Evolutionary conservation across 2,888 invertebrate genomes (phyloP).

Genomic region (Spodoptera picta): DNA sequence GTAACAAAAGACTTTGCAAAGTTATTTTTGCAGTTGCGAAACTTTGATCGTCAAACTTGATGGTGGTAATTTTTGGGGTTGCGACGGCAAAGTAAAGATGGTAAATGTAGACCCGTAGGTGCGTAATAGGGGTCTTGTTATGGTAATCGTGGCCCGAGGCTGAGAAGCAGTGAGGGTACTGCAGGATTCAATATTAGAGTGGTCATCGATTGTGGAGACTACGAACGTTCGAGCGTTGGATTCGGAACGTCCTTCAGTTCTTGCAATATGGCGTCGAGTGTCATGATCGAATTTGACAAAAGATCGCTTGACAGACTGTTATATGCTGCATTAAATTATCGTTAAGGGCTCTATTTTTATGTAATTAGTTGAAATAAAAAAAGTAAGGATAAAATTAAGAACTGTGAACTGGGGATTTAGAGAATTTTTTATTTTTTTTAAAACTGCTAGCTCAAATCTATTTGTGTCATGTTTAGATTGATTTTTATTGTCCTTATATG

Average conservation of each 20-base stretch:
- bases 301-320: not conserved
- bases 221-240: conserved; percentile 54
- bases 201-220: conserved; percentile 71
- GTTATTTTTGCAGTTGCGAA: conserved; percentile 36
- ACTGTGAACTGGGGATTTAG: too few relatives aligned
- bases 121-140: conserved; percentile 87
- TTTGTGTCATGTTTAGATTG: too few relatives aligned
- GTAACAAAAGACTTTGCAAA: conserved; percentile 63
- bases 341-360: conserved; percentile 1
- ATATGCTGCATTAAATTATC: not conserved
- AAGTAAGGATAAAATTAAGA: too few relatives aligned
- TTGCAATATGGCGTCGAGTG: conserved; percentile 20
- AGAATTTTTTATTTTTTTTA: too few relatives aligned
- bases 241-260: conserved; percentile 46
- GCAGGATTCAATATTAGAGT: conserved; percentile 71
- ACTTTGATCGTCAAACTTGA: not conserved
- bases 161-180: conserved; percentile 66
- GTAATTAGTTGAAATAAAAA: too few relatives aligned
- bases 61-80: conserved; percentile 26
- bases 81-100: conserved; percentile 44
- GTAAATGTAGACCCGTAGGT: conserved; percentile 69
- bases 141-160: conserved; percentile 84
- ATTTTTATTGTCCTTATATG: too few relatives aligned
- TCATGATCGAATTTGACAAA: conserved; percentile 15
- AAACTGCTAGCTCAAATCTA: too few relatives aligned